phyloP scores from a whole-genome alignment of 2,113 vertebrate genomes.

The Aptenodytes patagonicus region DNA sequence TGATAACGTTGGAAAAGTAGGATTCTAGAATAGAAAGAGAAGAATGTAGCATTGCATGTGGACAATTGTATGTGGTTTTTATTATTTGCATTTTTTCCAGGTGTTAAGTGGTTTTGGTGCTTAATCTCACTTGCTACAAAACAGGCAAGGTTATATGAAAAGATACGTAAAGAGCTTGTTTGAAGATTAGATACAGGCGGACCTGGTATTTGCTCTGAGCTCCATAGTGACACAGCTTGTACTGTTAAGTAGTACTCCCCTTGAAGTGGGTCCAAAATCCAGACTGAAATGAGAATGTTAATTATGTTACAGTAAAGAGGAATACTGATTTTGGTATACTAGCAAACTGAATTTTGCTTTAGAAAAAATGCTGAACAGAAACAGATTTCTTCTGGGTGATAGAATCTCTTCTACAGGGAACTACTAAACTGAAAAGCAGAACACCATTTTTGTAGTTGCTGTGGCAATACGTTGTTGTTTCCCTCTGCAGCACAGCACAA shows the following conservation, averaged over 20 bases:
- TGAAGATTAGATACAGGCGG: background rate
- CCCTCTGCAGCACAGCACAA: background rate
- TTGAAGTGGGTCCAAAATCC: background rate
- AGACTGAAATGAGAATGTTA: background rate
- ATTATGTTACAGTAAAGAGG: background rate
- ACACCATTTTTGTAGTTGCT: background rate
- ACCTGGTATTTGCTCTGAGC: background rate
- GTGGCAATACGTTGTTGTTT: background rate
- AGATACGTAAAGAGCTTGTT: background rate
- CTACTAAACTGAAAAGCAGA: background rate
- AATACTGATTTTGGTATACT: background rate
- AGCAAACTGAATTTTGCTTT: background rate
- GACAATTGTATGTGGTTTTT: background rate
- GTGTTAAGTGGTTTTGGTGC: background rate
- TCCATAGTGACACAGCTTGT: background rate
- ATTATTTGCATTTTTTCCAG: background rate
- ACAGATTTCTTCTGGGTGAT: background rate
- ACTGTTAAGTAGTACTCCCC: background rate
- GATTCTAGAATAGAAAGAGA: background rate
- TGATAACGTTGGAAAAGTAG: background rate
- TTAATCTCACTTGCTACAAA: background rate
- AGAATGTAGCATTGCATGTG: background rate
- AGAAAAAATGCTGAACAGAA: background rate
- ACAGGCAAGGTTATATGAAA: background rate
- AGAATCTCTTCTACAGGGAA: background rate